Evolutionary conservation across 2,888 invertebrate genomes (phyloP).

Genomic region (Apamea epomidion): DNA sequence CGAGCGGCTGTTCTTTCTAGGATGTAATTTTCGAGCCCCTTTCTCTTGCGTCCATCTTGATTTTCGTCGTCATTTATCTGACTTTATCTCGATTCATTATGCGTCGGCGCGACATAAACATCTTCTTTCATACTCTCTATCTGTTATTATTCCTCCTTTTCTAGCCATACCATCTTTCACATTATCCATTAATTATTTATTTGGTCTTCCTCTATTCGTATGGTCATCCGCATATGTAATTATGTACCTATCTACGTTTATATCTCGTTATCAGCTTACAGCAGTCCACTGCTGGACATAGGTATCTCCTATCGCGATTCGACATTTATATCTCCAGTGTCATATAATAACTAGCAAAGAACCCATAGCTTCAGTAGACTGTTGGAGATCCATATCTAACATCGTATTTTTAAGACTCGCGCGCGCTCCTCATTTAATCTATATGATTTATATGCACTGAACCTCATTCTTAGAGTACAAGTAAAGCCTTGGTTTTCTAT

Average conservation of each 20-base stretch:
- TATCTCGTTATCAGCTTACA: not conserved
- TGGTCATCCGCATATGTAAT: not conserved
- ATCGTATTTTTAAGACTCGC: not conserved
- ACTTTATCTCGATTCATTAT: not conserved
- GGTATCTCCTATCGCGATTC: not conserved
- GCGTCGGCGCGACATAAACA: not conserved
- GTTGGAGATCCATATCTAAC: not conserved
- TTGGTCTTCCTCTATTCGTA: not conserved
- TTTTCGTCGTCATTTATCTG: not conserved
- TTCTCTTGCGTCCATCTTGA: not conserved
- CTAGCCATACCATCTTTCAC: not conserved
- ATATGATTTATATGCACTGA: not conserved
- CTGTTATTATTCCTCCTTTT: not conserved
- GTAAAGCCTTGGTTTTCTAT: conserved; percentile 29
- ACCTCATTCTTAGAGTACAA: not conserved
- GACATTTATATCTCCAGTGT: not conserved
- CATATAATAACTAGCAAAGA: not conserved
- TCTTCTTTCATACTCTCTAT: not conserved
- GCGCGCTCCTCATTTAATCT: not conserved
- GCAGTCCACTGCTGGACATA: not conserved
- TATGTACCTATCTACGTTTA: not conserved
- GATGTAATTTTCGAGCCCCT: not conserved
- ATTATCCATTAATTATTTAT: not conserved
- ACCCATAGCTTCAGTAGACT: not conserved
- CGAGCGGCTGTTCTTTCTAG: too few species aligned